A percentile compares a stretch with the other conserved stretches of the same genome.
phyloP scores from a whole-genome alignment of 2,113 vertebrate genomes.

The Brachirus orientalis region DNA sequence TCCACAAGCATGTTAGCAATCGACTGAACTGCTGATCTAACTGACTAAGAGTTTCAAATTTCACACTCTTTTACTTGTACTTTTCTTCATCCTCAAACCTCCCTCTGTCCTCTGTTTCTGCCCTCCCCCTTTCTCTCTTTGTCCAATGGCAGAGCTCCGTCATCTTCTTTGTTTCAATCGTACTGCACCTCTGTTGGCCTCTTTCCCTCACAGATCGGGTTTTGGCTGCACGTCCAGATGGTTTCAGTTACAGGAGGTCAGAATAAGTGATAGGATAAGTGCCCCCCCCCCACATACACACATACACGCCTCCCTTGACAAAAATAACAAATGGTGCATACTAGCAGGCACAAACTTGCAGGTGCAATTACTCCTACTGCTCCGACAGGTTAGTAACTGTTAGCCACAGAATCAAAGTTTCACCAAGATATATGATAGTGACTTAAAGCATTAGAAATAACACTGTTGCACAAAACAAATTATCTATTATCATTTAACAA shows the following conservation, averaged over 20 bases:
- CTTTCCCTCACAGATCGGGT: constrained; percentile 58
- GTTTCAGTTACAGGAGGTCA: constrained; percentile 69
- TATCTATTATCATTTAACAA: no score
- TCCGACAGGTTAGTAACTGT: constrained; percentile 6
- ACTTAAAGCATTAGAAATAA: no score
- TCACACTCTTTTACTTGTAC: constrained; percentile 51
- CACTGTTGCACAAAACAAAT: no score
- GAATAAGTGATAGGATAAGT: constrained; percentile 48
- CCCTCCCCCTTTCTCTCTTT: neutral
- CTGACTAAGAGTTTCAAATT: constrained; percentile 59
- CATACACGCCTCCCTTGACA: neutral
- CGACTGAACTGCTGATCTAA: constrained; percentile 32
- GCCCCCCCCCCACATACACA: neutral
- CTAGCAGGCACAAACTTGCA: constrained; percentile 31
- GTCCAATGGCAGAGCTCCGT: constrained; percentile 29
- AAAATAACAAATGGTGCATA: neutral
- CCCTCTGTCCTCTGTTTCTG: neutral
- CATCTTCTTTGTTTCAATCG: constrained; percentile 51
- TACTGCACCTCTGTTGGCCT: constrained; percentile 35
- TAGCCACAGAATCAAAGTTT: neutral
- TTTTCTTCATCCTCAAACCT: constrained; percentile 22
- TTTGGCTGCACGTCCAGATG: constrained; percentile 59
- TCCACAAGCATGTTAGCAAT: constrained; percentile 55
- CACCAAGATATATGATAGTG: no score
- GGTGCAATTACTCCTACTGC: constrained; percentile 9